Evolutionary conservation across 1,140 invertebrate species (phyloP), one percentile per base, ranked within the genome.

Genomic region (Procambarus clarkii): DNA sequence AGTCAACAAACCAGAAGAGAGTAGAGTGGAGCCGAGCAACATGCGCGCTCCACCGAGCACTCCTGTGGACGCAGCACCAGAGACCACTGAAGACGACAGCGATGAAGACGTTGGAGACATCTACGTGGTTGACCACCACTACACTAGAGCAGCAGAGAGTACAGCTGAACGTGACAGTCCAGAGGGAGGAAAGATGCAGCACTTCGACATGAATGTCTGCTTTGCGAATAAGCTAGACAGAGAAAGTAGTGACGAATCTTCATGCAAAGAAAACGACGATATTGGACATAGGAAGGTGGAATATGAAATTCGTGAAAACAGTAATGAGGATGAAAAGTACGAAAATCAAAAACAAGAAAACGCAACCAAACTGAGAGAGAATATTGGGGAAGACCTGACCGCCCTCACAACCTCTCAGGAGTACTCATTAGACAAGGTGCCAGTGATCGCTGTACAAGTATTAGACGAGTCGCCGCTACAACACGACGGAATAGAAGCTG

Each of bases 61-160:
- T 18, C 13, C 0, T 5, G 60, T 64, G 21, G 60, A 64, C 13
- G 4, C 60, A 18, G 60, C 21, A 21, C 7, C 69, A 4, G 69
- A 34, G 8, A 88, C 46, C 80, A 44, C 45, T 48, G 74, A 46
- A 81, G 54, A 54, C 34, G 50, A 86, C n/a, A n/a, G 21, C 15
- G 69, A 54, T 9, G 80, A 90, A 21, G 80, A 80, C 13, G 44
- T 58, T 64, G 88, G 83, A n/a, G 58, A 83, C 64, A 90, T 90
- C 9, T 90, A 83, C 46, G 88, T 82, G 69, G 81, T 58, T 54
- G 54, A 54, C 8, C 34, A 90, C 69, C 60, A 80, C 3, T 34
- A 34, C 34, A 34, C 50, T 8, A 46, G 71, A 80, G 83, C 8
- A n/a, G 58, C 71, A n/a, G 82, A 79, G 21, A 76, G 45, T 34